Conservation (phyloP, 2,113 vertebrate genomes). For the Pygoscelis antarcticus region DNA sequence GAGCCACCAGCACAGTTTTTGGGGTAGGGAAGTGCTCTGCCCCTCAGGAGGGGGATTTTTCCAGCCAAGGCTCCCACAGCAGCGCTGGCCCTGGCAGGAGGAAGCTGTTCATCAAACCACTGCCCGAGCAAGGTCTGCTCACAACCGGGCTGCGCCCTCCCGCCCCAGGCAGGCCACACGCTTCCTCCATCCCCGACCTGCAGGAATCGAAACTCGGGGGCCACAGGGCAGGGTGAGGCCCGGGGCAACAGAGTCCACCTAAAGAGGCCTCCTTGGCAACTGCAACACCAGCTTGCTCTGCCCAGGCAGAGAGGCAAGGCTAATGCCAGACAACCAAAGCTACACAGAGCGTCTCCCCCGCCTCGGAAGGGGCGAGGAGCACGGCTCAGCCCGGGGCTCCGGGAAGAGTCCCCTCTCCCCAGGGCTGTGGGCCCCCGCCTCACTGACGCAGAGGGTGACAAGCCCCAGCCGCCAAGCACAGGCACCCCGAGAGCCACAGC, state of each 20-base stretch:
- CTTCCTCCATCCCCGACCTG: background rate
- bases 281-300: background rate
- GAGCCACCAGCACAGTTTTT: background rate
- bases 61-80: background rate
- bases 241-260: too few species aligned
- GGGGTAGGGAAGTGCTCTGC: background rate
- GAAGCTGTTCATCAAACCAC: background rate
- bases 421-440: rapidly evolving
- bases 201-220: background rate
- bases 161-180: rapidly evolving
- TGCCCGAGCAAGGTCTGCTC: rapidly evolving
- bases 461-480: rapidly evolving
- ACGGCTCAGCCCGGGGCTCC: rapidly evolving
- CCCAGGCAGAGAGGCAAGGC: background rate
- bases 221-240: rapidly evolving
- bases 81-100: background rate
- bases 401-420: background rate
- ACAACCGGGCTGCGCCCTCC: rapidly evolving
- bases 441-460: rapidly evolving
- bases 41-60: background rate
- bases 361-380: background rate
- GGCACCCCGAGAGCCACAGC: too few species aligned
- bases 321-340: rapidly evolving
- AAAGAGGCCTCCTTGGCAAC: background rate
- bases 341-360: rapidly evolving